Conservation (phyloP, 1,140 invertebrate genomes). For the Eciton burchellii region DNA sequence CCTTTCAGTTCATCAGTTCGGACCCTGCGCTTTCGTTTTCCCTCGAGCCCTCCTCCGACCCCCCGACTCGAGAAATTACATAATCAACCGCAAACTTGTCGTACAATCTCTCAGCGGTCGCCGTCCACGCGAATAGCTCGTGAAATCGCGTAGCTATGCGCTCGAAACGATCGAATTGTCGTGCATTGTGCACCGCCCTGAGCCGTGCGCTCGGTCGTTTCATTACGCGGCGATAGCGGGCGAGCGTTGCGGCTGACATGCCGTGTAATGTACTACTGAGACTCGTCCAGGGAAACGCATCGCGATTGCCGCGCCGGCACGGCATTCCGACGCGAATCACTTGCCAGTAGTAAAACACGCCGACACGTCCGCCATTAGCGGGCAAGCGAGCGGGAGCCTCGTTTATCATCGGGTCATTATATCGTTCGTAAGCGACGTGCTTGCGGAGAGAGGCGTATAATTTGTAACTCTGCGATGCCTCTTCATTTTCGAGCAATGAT, state of each 20-base stretch:
- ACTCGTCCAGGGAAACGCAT: conserved; percentile 22
- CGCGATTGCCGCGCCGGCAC: too few relatives aligned
- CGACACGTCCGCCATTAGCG: conserved; percentile 27
- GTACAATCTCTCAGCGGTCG: background rate
- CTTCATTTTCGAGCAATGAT: too few relatives aligned
- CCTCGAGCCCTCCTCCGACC: background rate
- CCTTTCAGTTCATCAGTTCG: background rate
- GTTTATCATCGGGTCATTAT: conserved; percentile 34
- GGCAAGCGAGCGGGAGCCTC: background rate
- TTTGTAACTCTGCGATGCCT: too few relatives aligned
- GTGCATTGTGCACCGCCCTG: too few relatives aligned
- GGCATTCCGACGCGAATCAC: conserved; percentile 41
- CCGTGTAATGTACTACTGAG: conserved; percentile 47
- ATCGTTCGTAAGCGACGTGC: background rate
- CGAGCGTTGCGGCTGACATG: conserved; percentile 47
- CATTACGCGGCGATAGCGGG: conserved; percentile 37
- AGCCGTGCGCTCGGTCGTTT: background rate
- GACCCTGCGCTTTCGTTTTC: background rate
- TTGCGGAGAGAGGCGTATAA: background rate
- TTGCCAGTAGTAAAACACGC: conserved; percentile 42
- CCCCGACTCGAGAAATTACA: background rate
- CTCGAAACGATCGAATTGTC: conserved; percentile 11
- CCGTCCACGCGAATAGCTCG: background rate
- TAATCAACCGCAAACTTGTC: background rate
- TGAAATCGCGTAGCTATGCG: conserved; percentile 16